A percentile compares a stretch with the other conserved stretches of the same genome.
Conservation (phyloP, 2,888 invertebrate genomes). For the Ormyrus nitidulus region DNA sequence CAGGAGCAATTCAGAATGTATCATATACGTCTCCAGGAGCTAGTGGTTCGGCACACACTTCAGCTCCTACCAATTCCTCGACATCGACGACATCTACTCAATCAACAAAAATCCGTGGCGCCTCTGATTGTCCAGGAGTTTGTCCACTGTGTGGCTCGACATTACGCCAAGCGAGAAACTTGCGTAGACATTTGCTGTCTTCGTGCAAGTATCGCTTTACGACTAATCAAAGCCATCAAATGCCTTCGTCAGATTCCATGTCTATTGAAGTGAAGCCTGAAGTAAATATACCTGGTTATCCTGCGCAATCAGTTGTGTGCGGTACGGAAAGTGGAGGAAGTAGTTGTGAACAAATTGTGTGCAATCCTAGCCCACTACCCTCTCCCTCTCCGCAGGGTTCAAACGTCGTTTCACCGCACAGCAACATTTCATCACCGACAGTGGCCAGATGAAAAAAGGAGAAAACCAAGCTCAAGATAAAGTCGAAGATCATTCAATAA, state of each 20-base stretch:
- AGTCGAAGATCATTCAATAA: conserved; percentile 55
- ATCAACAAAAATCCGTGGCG: conserved; percentile 76
- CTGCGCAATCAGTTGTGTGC: conserved; percentile 58
- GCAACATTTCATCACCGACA: conserved; percentile 69
- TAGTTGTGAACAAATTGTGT: conserved; percentile 71
- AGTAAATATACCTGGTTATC: conserved; percentile 63
- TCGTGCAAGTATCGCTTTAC: conserved; percentile 74
- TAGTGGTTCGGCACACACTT: conserved; percentile 53
- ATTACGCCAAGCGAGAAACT: conserved; percentile 79
- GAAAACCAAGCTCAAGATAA: conserved; percentile 56
- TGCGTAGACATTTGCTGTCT: conserved; percentile 78
- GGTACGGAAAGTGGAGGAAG: conserved; percentile 65
- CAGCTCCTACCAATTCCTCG: conserved; percentile 48
- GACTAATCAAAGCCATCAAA: conserved; percentile 64
- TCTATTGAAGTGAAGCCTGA: conserved; percentile 72
- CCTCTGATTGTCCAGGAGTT: conserved; percentile 80
- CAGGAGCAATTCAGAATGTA: conserved; percentile 66
- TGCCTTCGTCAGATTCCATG: conserved; percentile 62
- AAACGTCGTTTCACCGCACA: conserved; percentile 68
- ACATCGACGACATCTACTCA: conserved; percentile 56
- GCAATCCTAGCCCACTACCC: conserved; percentile 70
- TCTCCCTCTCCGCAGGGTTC: conserved; percentile 66
- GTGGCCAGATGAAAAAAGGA: conserved; percentile 70
- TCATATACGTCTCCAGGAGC: conserved; percentile 52
- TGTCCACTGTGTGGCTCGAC: conserved; percentile 80